These are phyloP conservation scores for Gastracanthus pulcherrimus DNA, from an alignment of 2,888 invertebrate species.

Conservation along the genomic window DNA sequence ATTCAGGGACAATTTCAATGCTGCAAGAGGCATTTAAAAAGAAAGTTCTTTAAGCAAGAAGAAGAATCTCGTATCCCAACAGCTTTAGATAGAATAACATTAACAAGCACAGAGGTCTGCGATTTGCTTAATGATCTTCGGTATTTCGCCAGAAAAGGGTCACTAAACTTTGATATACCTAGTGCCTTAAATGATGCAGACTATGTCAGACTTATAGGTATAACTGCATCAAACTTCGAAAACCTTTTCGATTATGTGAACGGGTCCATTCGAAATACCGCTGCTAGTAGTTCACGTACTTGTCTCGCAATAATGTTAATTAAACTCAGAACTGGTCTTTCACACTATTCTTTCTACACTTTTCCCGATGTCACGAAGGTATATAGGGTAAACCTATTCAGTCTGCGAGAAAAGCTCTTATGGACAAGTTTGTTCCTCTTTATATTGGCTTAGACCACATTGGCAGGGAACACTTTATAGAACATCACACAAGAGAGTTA, in stretches of 20 bases:
- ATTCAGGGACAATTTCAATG: slow-evolving; percentile 18
- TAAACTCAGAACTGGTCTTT: slow-evolving; percentile 17
- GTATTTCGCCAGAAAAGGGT: slow-evolving; percentile 10
- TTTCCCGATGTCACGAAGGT: neutral
- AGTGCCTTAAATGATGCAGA: slow-evolving; percentile 39
- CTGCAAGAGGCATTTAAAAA: neutral
- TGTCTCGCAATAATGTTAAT: slow-evolving; percentile 24
- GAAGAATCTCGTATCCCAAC: neutral
- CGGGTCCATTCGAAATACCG: slow-evolving; percentile 18
- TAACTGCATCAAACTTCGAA: slow-evolving; percentile 27
- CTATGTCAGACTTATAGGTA: slow-evolving; percentile 17
- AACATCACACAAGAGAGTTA: slow-evolving; percentile 11
- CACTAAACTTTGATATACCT: too few species aligned
- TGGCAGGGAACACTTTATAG: slow-evolving; percentile 3
- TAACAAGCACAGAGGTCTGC: slow-evolving; percentile 14
- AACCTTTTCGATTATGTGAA: slow-evolving; percentile 25
- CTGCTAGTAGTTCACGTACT: slow-evolving; percentile 22
- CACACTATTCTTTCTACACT: slow-evolving; percentile 21
- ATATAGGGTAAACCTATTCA: neutral
- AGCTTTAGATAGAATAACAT: slow-evolving; percentile 17
- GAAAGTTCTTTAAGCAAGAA: slow-evolving; percentile 22
- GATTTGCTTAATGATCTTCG: slow-evolving; percentile 34
- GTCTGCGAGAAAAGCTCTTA: slow-evolving; percentile 25
- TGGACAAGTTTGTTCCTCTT: slow-evolving; percentile 20
- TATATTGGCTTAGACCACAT: slow-evolving; percentile 35